A percentile compares a stretch with the other conserved stretches of the same genome.
Conservation (phyloP, 2,797 vertebrate species). For the Lutjanus argentimaculatus region DNA sequence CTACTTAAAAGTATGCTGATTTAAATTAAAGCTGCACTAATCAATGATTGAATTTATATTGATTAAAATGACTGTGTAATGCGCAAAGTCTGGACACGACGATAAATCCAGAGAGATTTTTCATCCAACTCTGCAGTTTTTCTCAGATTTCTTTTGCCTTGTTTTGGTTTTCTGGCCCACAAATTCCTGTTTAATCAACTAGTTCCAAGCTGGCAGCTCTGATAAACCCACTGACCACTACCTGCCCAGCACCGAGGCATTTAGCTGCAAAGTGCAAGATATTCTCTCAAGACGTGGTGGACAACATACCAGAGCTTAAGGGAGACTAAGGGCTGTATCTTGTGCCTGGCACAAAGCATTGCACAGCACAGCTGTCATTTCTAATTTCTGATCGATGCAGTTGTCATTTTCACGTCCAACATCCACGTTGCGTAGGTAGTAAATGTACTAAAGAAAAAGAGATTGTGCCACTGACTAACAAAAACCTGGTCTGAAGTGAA, state of each 20-base stretch:
- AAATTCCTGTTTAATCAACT: neutral
- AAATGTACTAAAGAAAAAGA: no score
- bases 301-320: neutral
- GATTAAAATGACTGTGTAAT: neutral
- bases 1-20: neutral
- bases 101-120: no score
- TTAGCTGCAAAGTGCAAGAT: neutral
- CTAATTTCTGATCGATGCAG: no score
- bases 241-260: neutral
- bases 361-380: no score
- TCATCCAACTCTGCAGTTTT: no score
- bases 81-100: neutral
- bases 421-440: no score
- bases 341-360: no score
- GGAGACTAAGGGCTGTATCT: neutral
- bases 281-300: neutral
- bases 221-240: neutral
- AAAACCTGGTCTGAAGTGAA: no score
- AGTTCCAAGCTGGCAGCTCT: neutral
- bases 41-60: neutral
- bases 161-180: neutral
- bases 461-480: no score
- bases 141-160: neutral
- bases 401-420: no score
- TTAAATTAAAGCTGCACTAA: neutral